A percentile compares a stretch with the other conserved stretches of the same genome.
phyloP scores from a whole-genome alignment of 2,113 vertebrate genomes.

The Lepidothrix coronata region DNA sequence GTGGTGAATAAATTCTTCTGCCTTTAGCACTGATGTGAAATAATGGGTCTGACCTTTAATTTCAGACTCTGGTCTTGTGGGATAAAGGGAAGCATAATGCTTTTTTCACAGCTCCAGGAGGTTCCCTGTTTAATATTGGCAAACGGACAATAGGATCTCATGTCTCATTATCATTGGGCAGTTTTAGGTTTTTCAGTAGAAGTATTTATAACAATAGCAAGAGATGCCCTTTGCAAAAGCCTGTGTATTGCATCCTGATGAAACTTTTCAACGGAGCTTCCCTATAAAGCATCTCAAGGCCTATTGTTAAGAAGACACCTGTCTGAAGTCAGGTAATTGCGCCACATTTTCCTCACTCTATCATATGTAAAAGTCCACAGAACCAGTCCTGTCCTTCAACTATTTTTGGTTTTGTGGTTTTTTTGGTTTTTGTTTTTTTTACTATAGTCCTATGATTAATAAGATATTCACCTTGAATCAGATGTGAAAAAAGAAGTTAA shows the following conservation, averaged over 20 bases:
- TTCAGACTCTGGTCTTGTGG: constrained; percentile 34
- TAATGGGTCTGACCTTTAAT: constrained; percentile 68
- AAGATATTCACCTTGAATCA: neutral
- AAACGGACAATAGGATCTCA: neutral
- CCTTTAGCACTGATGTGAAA: constrained; percentile 48
- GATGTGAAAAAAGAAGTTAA: neutral
- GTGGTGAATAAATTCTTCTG: constrained; percentile 47
- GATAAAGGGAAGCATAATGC: constrained; percentile 30
- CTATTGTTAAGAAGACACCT: neutral
- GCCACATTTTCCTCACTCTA: neutral
- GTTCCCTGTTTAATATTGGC: neutral
- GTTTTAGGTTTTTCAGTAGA: neutral
- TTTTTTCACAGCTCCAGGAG: neutral
- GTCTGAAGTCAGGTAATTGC: neutral
- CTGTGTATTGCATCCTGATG: neutral
- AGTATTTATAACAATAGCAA: neutral
- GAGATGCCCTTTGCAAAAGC: neutral
- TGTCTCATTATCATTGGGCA: neutral
- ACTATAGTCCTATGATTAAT: neutral
- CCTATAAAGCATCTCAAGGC: neutral
- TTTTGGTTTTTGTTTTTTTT: neutral
- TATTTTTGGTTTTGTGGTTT: neutral
- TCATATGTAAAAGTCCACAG: neutral
- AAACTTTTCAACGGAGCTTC: neutral
- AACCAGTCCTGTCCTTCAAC: neutral